A percentile compares a stretch with the other conserved stretches of the same genome.
Evolutionary conservation across 2,797 vertebrate genomes (phyloP).

Genomic region (Callimico goeldii): DNA sequence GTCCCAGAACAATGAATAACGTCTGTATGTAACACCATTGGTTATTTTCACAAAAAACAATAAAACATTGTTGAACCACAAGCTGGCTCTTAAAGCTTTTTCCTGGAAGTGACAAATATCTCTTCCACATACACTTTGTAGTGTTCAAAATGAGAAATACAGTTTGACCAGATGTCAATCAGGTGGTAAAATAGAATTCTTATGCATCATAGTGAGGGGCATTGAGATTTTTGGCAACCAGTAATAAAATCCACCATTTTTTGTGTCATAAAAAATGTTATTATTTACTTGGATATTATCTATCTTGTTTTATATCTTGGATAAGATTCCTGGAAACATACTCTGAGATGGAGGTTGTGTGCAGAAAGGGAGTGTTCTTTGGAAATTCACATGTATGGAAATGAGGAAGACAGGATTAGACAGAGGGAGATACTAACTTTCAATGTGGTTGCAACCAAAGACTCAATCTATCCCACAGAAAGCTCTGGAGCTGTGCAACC

Average conservation of each 20-base stretch:
- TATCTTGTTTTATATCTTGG: not conserved
- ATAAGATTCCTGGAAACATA: not conserved
- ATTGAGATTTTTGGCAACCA: not conserved
- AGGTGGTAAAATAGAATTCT: slow-evolving; percentile 2
- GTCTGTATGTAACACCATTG: not conserved
- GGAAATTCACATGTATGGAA: not conserved
- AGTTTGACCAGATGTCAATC: not conserved
- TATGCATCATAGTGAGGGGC: not conserved
- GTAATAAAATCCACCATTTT: not conserved
- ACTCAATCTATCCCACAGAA: not conserved
- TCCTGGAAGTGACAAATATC: not conserved
- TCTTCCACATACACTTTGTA: not conserved
- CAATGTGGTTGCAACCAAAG: not conserved
- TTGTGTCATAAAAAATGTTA: not conserved
- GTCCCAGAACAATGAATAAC: not conserved
- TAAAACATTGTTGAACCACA: not conserved
- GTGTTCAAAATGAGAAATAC: slow-evolving; percentile 25
- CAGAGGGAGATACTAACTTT: not conserved
- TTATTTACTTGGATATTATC: not conserved
- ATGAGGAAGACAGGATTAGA: not conserved
- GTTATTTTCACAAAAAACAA: not conserved
- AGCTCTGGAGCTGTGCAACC: not conserved
- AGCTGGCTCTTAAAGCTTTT: not conserved
- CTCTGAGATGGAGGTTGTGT: not conserved
- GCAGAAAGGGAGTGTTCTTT: not conserved